A percentile compares a stretch with the other conserved stretches of the same genome.
These are phyloP conservation scores for Oreochromis aureus DNA, from an alignment of 2,113 vertebrate species.

Conservation along the genomic window DNA sequence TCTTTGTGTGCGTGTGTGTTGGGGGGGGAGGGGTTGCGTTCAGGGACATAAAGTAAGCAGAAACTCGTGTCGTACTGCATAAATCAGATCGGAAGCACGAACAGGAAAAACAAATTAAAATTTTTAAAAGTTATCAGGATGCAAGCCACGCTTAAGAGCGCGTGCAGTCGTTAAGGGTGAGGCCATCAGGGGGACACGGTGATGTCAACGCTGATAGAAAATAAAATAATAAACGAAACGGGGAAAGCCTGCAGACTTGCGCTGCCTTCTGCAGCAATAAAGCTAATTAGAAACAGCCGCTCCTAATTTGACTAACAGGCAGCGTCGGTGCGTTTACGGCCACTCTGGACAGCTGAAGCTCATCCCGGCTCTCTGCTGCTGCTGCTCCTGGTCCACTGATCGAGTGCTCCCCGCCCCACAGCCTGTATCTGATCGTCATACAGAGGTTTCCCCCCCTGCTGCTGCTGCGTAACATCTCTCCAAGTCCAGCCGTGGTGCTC, in stretches of 20 bases:
- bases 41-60: background rate
- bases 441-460: conserved; percentile 68
- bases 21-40: background rate
- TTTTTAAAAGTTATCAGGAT: background rate
- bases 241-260: conserved; percentile 54
- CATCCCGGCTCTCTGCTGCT: background rate
- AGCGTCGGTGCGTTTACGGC: conserved; percentile 37
- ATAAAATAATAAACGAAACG: conserved; percentile 2
- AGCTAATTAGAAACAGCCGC: background rate
- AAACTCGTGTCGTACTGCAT: background rate
- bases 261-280: conserved; percentile 9
- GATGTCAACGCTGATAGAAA: conserved; percentile 69
- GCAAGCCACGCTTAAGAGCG: background rate
- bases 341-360: background rate
- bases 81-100: background rate
- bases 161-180: background rate
- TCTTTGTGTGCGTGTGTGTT: background rate
- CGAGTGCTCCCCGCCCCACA: conserved; percentile 37
- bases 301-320: conserved; percentile 7
- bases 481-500: conserved; percentile 51
- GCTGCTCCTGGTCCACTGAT: conserved; percentile 24
- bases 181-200: conserved; percentile 44
- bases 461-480: conserved; percentile 59
- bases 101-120: background rate
- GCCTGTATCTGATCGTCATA: conserved; percentile 59